phyloP scores from a whole-genome alignment of 2,888 invertebrate genomes.

The Epinotia ramella region DNA sequence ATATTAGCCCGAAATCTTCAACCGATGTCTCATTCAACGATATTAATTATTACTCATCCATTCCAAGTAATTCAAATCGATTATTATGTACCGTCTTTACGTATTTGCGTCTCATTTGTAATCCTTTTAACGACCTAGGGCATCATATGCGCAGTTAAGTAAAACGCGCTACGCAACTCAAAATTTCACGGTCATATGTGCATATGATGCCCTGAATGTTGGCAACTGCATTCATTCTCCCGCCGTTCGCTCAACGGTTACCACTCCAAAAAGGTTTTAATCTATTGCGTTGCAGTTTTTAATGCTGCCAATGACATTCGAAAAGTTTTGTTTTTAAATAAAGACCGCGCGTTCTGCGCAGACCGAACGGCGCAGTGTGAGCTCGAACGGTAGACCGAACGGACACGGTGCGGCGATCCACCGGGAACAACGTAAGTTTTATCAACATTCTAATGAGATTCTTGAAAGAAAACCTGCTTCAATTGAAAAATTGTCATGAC shows the following conservation, averaged over 20 bases:
- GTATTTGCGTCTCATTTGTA: conserved; percentile 21
- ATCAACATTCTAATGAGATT: conserved; percentile 52
- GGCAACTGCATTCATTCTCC: conserved; percentile 64
- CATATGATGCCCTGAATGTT: not conserved
- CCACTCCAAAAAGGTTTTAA: conserved; percentile 35
- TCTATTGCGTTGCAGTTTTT: conserved; percentile 61
- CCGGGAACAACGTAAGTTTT: conserved; percentile 67
- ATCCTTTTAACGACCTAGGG: conserved; percentile 52
- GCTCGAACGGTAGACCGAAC: conserved; percentile 64
- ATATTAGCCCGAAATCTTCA: conserved; percentile 6
- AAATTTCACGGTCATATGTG: conserved; percentile 3
- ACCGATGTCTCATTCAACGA: not conserved
- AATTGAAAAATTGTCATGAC: conserved; percentile 46
- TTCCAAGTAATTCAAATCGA: not conserved
- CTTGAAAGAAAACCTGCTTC: conserved; percentile 60
- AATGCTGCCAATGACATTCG: conserved; percentile 33
- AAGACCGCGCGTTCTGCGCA: conserved; percentile 68
- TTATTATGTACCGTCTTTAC: not conserved
- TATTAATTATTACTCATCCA: conserved; percentile 6
- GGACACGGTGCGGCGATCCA: conserved; percentile 62
- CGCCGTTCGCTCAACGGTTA: conserved; percentile 68
- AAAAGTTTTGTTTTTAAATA: conserved; percentile 60
- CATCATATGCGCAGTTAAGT: conserved; percentile 56
- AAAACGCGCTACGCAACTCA: conserved; percentile 46
- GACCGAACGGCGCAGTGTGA: conserved; percentile 63